phyloP scores from a whole-genome alignment of 1,140 invertebrate species.

The Cherax destructor region DNA sequence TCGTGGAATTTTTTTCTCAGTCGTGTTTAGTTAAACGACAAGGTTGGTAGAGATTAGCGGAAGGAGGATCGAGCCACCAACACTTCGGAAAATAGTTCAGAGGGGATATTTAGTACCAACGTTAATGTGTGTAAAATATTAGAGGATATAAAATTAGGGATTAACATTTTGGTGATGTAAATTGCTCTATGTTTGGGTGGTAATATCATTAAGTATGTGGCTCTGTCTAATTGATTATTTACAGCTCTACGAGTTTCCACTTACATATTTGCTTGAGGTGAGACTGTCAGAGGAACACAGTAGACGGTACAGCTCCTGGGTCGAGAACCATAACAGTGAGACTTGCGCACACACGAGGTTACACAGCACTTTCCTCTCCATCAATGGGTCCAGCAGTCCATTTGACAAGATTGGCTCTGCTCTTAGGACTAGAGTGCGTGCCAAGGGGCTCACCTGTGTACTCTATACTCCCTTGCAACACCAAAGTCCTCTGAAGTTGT shows the following conservation, averaged over 20 bases:
- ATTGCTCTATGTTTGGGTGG: conserved; percentile 11
- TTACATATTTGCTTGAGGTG: no score
- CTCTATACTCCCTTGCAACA: conserved; percentile 18
- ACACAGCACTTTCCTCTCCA: conserved; percentile 55
- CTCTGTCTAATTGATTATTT: neutral
- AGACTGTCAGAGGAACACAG: no score
- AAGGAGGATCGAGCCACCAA: no score
- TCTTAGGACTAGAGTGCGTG: conserved; percentile 52
- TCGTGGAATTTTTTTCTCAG: no score
- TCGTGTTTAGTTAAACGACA: no score
- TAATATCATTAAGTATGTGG: neutral
- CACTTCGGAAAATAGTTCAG: no score
- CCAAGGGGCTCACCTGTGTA: neutral
- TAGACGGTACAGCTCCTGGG: neutral
- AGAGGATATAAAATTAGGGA: no score
- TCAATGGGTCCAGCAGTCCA: conserved; percentile 36
- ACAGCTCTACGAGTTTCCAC: no score
- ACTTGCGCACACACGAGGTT: neutral
- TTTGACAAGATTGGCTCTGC: conserved; percentile 51
- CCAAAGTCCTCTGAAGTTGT: conserved; percentile 10
- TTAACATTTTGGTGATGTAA: no score
- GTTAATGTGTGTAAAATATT: no score
- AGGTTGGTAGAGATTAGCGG: no score
- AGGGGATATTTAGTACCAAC: no score
- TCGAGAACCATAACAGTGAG: neutral